Percentiles rank a stretch among this genome's conserved stretches.
These are phyloP conservation scores for Drosophila paranaensis DNA, from an alignment of 2,888 invertebrate species.

Conservation along the genomic window DNA sequence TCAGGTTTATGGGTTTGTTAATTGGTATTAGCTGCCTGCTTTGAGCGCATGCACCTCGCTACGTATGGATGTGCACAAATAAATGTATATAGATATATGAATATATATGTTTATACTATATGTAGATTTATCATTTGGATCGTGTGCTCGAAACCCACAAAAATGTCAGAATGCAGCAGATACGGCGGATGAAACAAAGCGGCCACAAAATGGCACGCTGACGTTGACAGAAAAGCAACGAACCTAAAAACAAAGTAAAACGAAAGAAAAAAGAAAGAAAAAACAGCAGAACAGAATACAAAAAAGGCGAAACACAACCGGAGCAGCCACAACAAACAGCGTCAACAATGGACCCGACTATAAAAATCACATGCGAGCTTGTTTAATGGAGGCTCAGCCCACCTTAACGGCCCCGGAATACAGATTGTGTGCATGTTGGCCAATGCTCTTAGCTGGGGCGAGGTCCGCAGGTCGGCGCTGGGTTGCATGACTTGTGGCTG, in stretches of 20 bases:
- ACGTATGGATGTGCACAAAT: background rate
- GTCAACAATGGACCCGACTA: constrained; percentile 37
- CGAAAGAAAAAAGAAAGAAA: background rate
- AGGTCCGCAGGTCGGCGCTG: background rate
- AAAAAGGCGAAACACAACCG: constrained; percentile 11
- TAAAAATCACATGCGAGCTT: constrained; percentile 53
- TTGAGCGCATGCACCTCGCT: background rate
- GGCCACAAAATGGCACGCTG: constrained; percentile 61
- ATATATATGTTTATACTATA: constrained; percentile 1
- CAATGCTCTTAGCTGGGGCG: background rate
- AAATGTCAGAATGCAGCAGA: constrained; percentile 37
- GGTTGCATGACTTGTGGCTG: constrained; percentile 14
- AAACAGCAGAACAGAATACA: background rate
- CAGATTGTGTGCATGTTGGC: constrained; percentile 20
- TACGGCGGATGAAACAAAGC: constrained; percentile 33
- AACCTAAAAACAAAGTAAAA: constrained; percentile 22
- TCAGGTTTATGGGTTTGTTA: constrained; percentile 48
- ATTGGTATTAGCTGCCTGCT: constrained; percentile 60
- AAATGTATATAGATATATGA: constrained; percentile 10
- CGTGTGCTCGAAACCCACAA: constrained; percentile 32
- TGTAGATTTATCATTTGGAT: constrained; percentile 6
- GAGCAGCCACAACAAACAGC: constrained; percentile 49
- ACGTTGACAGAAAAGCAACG: constrained; percentile 63
- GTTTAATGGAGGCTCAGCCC: constrained; percentile 50
- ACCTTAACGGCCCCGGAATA: constrained; percentile 22